phyloP scores from a whole-genome alignment of 2,888 invertebrate species.

The Nemotelus nigrinus region DNA sequence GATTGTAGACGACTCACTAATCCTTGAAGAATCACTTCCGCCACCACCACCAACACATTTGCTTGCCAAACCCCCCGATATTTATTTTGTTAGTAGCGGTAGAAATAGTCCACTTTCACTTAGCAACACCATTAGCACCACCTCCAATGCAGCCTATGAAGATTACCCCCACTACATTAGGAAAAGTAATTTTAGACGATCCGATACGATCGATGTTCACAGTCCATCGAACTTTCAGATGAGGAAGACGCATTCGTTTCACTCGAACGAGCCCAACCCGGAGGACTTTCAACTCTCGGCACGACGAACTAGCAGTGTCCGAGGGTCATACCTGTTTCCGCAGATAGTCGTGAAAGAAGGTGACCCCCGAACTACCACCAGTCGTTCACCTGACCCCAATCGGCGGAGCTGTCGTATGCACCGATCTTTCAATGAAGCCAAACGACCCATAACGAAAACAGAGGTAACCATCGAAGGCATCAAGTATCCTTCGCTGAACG shows the following conservation, averaged over 20 bases:
- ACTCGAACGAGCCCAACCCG: constrained; percentile 62
- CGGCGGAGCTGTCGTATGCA: constrained; percentile 64
- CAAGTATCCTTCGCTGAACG: constrained; percentile 64
- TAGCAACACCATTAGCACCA: constrained; percentile 34
- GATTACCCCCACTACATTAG: constrained; percentile 58
- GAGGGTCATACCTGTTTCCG: constrained; percentile 62
- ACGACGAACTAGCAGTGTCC: constrained; percentile 64
- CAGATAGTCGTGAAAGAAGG: constrained; percentile 57
- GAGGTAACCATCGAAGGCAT: constrained; percentile 58
- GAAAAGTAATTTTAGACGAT: constrained; percentile 64
- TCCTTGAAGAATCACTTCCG: constrained; percentile 61
- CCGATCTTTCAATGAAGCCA: constrained; percentile 63
- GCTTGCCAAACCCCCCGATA: constrained; percentile 60
- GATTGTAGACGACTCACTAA: constrained; percentile 58
- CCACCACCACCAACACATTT: constrained; percentile 52
- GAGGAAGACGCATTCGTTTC: constrained; percentile 65
- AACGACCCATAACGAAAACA: constrained; percentile 59
- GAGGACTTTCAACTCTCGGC: constrained; percentile 54
- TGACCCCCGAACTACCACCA: constrained; percentile 24
- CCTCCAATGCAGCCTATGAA: constrained; percentile 45
- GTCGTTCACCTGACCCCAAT: constrained; percentile 62
- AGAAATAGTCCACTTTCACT: constrained; percentile 53
- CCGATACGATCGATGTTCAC: constrained; percentile 65
- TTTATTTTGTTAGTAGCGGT: constrained; percentile 64
- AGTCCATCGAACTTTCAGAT: constrained; percentile 64